Evolutionary conservation across 2,113 vertebrate species (phyloP).

Genomic region (Rhinoderma darwinii): DNA sequence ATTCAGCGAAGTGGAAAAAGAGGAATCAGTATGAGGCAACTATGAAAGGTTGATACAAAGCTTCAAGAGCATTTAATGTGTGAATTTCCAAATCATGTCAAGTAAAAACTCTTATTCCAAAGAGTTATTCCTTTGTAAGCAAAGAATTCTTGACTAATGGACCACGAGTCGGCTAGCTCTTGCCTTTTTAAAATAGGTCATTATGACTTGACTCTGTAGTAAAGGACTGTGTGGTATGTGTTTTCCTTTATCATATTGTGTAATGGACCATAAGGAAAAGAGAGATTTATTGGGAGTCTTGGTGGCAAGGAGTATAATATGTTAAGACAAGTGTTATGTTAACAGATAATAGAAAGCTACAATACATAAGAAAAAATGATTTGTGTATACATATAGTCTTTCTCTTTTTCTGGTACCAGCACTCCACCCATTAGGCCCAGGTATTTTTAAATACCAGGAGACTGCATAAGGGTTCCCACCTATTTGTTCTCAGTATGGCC

Average conservation of each 20-base stretch:
- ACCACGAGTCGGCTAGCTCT: constrained; percentile 22
- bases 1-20: constrained; percentile 47
- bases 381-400: neutral
- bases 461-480: too few relatives aligned
- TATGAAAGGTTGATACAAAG: constrained; percentile 49
- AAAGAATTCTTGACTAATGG: constrained; percentile 45
- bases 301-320: neutral
- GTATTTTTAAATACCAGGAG: too few relatives aligned
- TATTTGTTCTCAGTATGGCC: too few relatives aligned
- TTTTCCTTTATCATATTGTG: constrained; percentile 29
- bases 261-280: constrained; percentile 44
- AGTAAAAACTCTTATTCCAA: constrained; percentile 29
- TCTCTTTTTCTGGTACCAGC: too few relatives aligned
- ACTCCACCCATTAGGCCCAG: too few relatives aligned
- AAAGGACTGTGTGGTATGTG: constrained; percentile 28
- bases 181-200: constrained; percentile 47
- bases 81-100: constrained; percentile 45
- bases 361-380: neutral
- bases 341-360: neutral
- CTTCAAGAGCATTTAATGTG: constrained; percentile 40
- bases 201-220: constrained; percentile 47
- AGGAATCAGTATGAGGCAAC: constrained; percentile 42
- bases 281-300: constrained; percentile 14
- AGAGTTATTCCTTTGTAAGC: constrained; percentile 36
- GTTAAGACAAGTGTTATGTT: constrained; percentile 25